Evolutionary conservation across 2,888 invertebrate genomes (phyloP).

Genomic region (Euzophera pinguis): DNA sequence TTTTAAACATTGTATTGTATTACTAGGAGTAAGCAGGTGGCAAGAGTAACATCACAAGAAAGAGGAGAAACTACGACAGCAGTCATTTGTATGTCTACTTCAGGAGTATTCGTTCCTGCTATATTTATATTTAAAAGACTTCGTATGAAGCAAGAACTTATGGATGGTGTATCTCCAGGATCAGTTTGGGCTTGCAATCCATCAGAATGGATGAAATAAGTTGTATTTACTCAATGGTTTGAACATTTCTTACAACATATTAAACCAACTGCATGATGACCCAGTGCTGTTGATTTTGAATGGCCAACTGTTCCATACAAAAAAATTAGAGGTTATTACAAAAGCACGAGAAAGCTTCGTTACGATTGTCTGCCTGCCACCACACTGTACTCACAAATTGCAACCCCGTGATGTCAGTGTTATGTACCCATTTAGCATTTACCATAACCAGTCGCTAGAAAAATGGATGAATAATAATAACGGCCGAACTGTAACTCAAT

Average conservation of each 20-base stretch:
- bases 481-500: slow-evolving; percentile 17
- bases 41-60: slow-evolving; percentile 35
- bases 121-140: slow-evolving; percentile 50
- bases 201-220: slow-evolving; percentile 1
- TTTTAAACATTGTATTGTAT: too few species aligned
- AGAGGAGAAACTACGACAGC: slow-evolving; percentile 35
- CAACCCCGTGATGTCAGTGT: slow-evolving; percentile 21
- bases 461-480: slow-evolving; percentile 23
- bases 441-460: slow-evolving; percentile 20
- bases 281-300: slow-evolving; percentile 41
- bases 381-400: too few species aligned
- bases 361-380: slow-evolving; percentile 39
- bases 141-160: slow-evolving; percentile 32
- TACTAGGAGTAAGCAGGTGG: slow-evolving; percentile 41
- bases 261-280: slow-evolving; percentile 28
- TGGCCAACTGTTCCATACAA: slow-evolving; percentile 38
- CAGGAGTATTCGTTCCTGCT: slow-evolving; percentile 42
- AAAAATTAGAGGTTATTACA: slow-evolving; percentile 34
- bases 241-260: slow-evolving; percentile 32
- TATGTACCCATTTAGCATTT: slow-evolving; percentile 22
- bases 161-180: slow-evolving; percentile 21
- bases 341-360: slow-evolving; percentile 29
- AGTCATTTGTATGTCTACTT: slow-evolving; percentile 38
- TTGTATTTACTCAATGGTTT: slow-evolving; percentile 3
- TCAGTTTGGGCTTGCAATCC: background rate